A percentile compares a stretch with the other conserved stretches of the same genome.
These are phyloP conservation scores for Dromaius novaehollandiae DNA, from an alignment of 2,113 vertebrate genomes.

Conservation along the genomic window DNA sequence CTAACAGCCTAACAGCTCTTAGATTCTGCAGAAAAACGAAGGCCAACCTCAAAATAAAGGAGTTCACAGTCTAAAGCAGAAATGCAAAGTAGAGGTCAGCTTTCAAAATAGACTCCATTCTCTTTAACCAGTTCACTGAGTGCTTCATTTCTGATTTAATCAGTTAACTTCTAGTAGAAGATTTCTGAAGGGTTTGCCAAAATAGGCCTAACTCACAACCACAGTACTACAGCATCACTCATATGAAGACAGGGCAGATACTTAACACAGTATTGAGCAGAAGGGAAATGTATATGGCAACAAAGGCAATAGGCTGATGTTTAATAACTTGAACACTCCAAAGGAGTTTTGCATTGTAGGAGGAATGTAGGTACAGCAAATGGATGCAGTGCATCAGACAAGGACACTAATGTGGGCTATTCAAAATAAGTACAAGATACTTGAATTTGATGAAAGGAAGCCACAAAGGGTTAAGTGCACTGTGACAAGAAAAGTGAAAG, in stretches of 20 bases:
- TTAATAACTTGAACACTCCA: neutral
- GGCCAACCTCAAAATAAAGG: neutral
- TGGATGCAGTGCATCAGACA: neutral
- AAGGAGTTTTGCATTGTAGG: neutral
- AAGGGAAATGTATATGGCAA: neutral
- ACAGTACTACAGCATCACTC: neutral
- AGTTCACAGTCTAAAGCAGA: neutral
- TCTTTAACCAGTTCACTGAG: neutral
- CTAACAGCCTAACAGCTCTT: neutral
- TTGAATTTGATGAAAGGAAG: neutral
- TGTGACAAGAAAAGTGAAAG: rapidly evolving
- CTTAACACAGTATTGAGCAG: neutral
- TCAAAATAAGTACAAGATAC: neutral
- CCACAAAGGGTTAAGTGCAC: neutral
- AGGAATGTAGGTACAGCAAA: neutral
- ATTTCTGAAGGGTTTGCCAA: neutral
- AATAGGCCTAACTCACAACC: neutral
- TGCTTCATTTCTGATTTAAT: neutral
- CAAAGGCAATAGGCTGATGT: neutral
- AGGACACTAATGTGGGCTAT: neutral
- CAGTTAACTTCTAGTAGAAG: neutral
- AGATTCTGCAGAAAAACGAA: neutral
- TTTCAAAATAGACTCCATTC: neutral
- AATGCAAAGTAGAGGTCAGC: neutral
- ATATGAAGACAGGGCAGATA: neutral